Conservation (phyloP, 1,140 invertebrate genomes). For the Calosoma granatense region DNA sequence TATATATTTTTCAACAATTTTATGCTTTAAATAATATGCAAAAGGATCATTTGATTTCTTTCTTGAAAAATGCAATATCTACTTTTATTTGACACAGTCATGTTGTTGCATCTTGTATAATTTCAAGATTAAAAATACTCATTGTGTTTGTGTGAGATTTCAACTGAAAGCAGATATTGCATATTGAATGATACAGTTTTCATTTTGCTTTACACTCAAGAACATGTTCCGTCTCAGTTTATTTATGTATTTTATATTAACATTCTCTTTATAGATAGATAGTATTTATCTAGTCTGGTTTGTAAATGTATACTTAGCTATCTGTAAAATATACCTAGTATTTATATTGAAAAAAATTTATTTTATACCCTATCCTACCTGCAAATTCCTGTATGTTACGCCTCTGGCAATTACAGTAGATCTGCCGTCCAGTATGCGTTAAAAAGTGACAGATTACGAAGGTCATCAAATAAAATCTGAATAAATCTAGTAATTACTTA, state of each 20-base stretch:
- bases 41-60: too few relatives aligned
- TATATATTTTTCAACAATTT: too few relatives aligned
- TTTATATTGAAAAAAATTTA: constrained; percentile 1
- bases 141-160: too few relatives aligned
- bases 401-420: not conserved
- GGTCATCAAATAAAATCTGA: not conserved
- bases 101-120: too few relatives aligned
- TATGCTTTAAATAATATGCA: too few relatives aligned
- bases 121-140: too few relatives aligned
- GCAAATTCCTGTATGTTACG: too few relatives aligned
- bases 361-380: too few relatives aligned
- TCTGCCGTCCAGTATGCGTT: not conserved
- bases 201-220: not conserved
- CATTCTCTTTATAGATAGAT: constrained; percentile 1
- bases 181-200: too few relatives aligned
- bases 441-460: not conserved
- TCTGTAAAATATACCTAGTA: not conserved
- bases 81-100: too few relatives aligned
- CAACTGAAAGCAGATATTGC: too few relatives aligned
- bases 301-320: not conserved
- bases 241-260: not conserved
- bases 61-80: too few relatives aligned
- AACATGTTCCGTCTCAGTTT: not conserved
- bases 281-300: constrained; percentile 6
- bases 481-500: not conserved